Evolutionary conservation across 2,113 vertebrate species (phyloP).

Genomic region (Channa maculata): DNA sequence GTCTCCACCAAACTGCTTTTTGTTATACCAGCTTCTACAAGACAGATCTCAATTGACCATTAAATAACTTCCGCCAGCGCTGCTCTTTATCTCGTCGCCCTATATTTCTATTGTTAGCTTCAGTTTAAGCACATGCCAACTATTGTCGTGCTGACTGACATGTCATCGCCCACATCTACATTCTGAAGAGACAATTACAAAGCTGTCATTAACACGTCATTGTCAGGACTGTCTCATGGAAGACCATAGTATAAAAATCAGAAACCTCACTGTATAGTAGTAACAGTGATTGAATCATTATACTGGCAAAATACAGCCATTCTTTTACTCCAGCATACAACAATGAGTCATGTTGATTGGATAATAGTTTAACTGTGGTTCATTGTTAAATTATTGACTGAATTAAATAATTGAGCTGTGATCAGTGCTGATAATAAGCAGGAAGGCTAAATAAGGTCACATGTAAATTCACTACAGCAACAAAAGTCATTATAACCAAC

Average conservation of each 20-base stretch:
- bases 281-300: not conserved
- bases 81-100: conserved; percentile 11
- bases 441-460: no score
- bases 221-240: not conserved
- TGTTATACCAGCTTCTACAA: not conserved
- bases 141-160: conserved; percentile 1
- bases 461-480: not conserved
- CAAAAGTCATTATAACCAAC: not conserved
- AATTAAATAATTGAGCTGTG: no score
- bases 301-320: not conserved
- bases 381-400: not conserved
- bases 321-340: not conserved
- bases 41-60: not conserved
- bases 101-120: conserved; percentile 9
- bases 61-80: no score
- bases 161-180: not conserved
- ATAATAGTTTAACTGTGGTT: not conserved
- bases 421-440: no score
- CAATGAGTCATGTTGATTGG: not conserved
- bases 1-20: not conserved
- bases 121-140: conserved; percentile 4
- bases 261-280: not conserved
- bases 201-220: conserved; percentile 3
- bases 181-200: not conserved
- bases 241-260: not conserved